Conservation (phyloP, 2,888 invertebrate species). For the Pandemis heparana region DNA sequence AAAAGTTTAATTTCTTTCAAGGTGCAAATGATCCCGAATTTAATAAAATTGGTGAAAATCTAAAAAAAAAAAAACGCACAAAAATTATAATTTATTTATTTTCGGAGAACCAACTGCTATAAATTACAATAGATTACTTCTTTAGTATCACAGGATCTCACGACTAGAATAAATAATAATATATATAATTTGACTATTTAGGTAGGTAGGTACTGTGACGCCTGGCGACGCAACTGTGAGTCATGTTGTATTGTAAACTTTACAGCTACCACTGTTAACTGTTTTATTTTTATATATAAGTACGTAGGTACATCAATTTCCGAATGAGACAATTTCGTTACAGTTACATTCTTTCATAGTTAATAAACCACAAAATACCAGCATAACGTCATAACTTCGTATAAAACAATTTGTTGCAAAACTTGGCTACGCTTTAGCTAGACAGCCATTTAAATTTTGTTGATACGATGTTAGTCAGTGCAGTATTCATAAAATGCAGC, state of each 20-base stretch:
- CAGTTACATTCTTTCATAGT: background rate
- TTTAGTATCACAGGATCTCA: no score
- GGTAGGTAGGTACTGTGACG: no score
- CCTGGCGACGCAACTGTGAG: background rate
- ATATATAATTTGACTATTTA: no score
- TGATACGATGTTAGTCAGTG: constrained; percentile 26
- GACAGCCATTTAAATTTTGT: constrained; percentile 30
- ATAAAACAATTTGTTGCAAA: constrained; percentile 2
- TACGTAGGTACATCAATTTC: background rate
- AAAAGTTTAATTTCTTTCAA: no score
- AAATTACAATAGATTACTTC: no score
- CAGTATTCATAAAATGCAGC: constrained; percentile 24
- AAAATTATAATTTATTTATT: no score
- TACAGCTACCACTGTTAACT: no score
- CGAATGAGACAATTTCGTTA: background rate
- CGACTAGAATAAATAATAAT: no score
- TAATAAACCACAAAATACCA: background rate
- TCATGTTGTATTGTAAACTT: background rate
- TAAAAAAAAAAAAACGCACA: no score
- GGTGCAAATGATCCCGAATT: no score
- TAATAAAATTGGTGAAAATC: no score
- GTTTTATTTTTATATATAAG: background rate
- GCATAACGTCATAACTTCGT: background rate
- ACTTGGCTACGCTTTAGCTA: background rate
- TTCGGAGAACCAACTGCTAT: no score